Evolutionary conservation across 2,797 vertebrate species (phyloP), one percentile per base, ranked within the genome.

Genomic region (Kryptopterus vitreolus): DNA sequence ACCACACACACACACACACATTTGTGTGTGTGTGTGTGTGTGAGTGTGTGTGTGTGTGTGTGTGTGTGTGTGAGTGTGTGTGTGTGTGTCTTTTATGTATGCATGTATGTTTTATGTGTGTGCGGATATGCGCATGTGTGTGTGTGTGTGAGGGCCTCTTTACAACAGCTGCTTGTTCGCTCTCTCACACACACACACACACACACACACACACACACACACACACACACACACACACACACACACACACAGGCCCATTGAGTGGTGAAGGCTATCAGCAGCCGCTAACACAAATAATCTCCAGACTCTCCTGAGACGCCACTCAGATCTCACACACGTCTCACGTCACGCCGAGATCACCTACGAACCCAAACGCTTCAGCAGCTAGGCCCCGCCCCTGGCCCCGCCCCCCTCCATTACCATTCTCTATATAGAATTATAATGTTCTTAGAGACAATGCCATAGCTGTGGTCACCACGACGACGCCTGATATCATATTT

Each of bases 121-220:
- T 29, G 26, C n/a, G 66, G 9, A 50, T 46, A n/a, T 71, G 73
- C 33, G 74, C 69, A 55, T 33, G 62, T 63, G 74, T 76, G 74
- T 52, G 59, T 63, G 74, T 35, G 35, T 58, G 22, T 59, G 16
- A 43, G 16, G 73, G 75, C 50, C 77, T 50, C 62, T 50, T 76
- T 76, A 81, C 73, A 81, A 81, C 73, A 81, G 80, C 80, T 76
- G 80, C 26, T 53, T 63, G 74, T 82, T 61, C 52, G 1, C 35
- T 26, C 62, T 29, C 55, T 9, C 38, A 43, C 38, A 43, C 38
- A 57, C 76, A 68, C 76, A 78, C 65, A 77, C 62, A 24, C n/a
- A 77, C 33, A 68, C n/a, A 77, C 50, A 38, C 38, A 38, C 38
- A 43, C 38, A 43, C 38, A 43, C 38, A 43, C 38, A 43, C 38